Conservation (phyloP, 2,113 vertebrate species). For the Odontophorus gujanensis region DNA sequence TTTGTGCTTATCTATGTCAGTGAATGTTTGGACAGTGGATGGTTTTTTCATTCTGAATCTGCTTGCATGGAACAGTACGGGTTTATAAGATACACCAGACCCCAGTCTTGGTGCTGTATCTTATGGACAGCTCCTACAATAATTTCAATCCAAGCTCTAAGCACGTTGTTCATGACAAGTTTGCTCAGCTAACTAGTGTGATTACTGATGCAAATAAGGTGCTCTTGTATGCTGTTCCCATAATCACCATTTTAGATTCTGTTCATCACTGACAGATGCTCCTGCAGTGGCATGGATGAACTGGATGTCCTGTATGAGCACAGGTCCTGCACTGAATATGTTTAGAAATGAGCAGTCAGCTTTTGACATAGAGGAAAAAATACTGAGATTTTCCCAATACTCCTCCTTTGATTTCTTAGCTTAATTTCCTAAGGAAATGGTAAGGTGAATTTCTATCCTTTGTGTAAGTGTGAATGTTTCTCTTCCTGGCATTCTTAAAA, state of each 20-base stretch:
- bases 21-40: slow-evolving; percentile 9
- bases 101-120: neutral
- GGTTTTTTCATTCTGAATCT: neutral
- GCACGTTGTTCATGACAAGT: neutral
- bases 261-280: neutral
- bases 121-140: neutral
- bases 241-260: slow-evolving; percentile 18
- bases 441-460: neutral
- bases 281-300: neutral
- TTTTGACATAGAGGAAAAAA: neutral
- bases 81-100: neutral
- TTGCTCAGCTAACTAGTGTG: neutral
- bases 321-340: neutral
- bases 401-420: neutral
- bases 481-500: neutral
- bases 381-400: neutral
- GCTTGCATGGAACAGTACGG: neutral
- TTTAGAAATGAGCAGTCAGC: neutral
- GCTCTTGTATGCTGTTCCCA: neutral
- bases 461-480: neutral
- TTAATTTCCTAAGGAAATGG: neutral
- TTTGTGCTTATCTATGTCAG: neutral
- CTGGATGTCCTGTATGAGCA: neutral
- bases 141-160: neutral
- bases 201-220: slow-evolving; percentile 27